Percentiles rank a stretch among this genome's conserved stretches.
These are phyloP conservation scores for Aurelia aurita DNA, from an alignment of 30 jellyfish, hydroid and myxozoan species.

Conservation along the genomic window DNA sequence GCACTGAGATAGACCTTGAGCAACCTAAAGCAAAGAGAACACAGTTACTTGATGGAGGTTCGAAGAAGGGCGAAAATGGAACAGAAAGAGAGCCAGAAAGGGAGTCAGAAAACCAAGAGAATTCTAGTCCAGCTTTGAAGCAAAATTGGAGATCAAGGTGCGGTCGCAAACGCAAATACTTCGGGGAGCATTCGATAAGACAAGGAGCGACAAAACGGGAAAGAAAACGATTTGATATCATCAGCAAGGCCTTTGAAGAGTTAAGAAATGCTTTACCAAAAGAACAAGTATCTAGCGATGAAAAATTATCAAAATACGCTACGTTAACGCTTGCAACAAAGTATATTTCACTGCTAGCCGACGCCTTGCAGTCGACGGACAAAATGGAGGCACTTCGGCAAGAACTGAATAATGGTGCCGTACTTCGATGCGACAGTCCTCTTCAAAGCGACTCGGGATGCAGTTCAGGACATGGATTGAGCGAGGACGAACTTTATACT, in stretches of 20 bases:
- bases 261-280: constrained; percentile 37
- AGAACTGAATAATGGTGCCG: background rate
- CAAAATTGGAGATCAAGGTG: constrained; percentile 57
- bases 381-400: constrained; percentile 23
- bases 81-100: background rate
- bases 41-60: background rate
- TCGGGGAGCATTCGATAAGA: constrained; percentile 52
- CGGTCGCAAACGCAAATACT: constrained; percentile 63
- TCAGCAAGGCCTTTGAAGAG: constrained; percentile 51
- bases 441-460: background rate
- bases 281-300: constrained; percentile 22
- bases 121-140: background rate
- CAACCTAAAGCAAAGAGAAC: too few species aligned
- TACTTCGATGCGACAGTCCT: background rate
- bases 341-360: constrained; percentile 33
- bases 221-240: constrained; percentile 46
- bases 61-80: background rate
- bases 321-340: constrained; percentile 46
- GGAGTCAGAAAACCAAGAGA: constrained; percentile 14
- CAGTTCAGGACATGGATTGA: background rate
- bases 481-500: constrained; percentile 47
- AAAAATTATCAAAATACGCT: constrained; percentile 40
- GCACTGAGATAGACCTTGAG: too few species aligned
- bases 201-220: constrained; percentile 70
- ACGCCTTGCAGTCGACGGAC: constrained; percentile 29